Base-by-base conservation (phyloP, 2,888 invertebrate species). In the Noctua janthe region DNA sequence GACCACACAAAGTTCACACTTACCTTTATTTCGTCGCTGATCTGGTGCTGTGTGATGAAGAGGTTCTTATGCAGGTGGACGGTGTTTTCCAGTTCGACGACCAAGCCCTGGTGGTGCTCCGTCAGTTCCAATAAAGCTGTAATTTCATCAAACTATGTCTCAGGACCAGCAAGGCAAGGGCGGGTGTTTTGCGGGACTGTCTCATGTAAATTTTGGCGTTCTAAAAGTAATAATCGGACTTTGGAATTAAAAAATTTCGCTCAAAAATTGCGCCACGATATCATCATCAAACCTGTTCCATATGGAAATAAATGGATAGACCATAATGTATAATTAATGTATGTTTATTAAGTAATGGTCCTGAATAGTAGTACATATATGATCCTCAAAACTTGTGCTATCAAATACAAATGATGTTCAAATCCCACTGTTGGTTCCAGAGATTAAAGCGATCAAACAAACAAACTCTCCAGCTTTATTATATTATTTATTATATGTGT, bases 61-160 rank as follows among this genome's bases (percentile, higher is more conserved):
- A 96, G 93, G 0, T 83, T 76, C 39, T 88, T 86, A 82, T 96
- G 94, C 10, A 90, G 86, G 73, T 90, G 88, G 78, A 91, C 13
- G 0, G 93, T 93, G 7, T 71, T 71, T 23, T 96, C 95, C 88
- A 95, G 83, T 54, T 94, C 94, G 0, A 59, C 6, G 39, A 92
- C 91, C 84, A 96, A 89, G 0, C 83, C 87, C 13, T 93, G 91
- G 90, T 92, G 95, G 1, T 94, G 93, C 83, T 94, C 94, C 2
- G 87, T 93, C 83, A 96, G 87, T 82, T 96, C 96, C 91, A 88
- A 29, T 47, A 96, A 83, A 17, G 95, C 96, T 96, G 85, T 20
- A 47, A 83, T 47, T n/a, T 29, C 15, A 83, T 59, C 1, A 51
- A 66, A 47, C 20, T 35, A 23, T 78, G 10, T 35, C 20, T 43